Evolutionary conservation across 2,888 invertebrate species (phyloP), one percentile per base, ranked within the genome.

Genomic region (Ametastegia equiseti): DNA sequence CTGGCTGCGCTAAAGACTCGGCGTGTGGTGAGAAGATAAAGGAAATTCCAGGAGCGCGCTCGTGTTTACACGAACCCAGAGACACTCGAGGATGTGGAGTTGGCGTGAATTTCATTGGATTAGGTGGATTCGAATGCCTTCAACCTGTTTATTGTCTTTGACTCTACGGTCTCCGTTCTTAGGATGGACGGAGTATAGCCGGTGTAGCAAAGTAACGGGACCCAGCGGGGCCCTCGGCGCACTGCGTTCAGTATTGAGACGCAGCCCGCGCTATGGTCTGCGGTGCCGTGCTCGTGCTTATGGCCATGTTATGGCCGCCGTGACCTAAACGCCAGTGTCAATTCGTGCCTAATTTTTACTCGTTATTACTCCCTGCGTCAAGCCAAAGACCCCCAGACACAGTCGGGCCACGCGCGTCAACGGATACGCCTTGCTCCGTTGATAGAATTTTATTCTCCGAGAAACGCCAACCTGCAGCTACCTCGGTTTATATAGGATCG

Each of bases 261-360:
- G 86, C 81, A 84, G 83, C 83, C 82, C 81, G 82, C 78, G 82
- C 83, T 83, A 83, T 78, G 78, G 78, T 78, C 78, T 63, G 60
- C 78, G 36, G 78, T 45, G 78, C 60, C 27, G 60, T 78, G 78
- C 78, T 54, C 78, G 78, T 33, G 57, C 42, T 78, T 78, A 78
- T 42, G 60, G 84, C 83, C 85, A 83, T 86, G 86, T 87, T 88
- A 89, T 89, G 89, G 89, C 89, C 85, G 89, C 88, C 87, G 87
- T 87, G 88, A 88, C 85, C 86, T 83, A 86, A 85, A 80, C 82
- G 81, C 81, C 82, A 80, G 81, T 86, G 87, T 87, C 88, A 87
- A 88, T n/a, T 86, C 85, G 86, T 86, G 83, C 83, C 86, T 86
- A 86, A 88, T 87, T 86, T 87, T 83, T 83, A 67, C 50, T 82